A percentile compares a stretch with the other conserved stretches of the same genome.
Conservation (phyloP, 2,113 vertebrate species). For the Capricornis sumatraensis region DNA sequence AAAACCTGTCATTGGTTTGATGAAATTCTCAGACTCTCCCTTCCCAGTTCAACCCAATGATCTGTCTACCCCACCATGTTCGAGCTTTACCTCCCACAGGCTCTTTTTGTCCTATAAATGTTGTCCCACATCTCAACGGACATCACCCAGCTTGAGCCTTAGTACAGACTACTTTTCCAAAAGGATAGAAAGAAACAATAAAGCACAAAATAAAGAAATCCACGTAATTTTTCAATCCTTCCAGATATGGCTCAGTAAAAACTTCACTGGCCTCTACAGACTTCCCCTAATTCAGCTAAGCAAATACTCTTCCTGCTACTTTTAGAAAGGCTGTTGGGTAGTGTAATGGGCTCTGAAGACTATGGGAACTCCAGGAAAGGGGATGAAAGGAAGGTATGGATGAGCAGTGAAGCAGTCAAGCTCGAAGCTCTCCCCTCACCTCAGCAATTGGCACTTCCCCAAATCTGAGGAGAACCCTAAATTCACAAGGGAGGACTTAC, state of each 20-base stretch:
- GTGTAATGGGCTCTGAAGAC: neutral
- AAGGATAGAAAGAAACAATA: neutral
- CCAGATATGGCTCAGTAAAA: conserved; percentile 31
- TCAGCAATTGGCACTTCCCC: neutral
- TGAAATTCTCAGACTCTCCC: neutral
- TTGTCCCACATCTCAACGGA: neutral
- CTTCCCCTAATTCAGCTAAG: conserved; percentile 18
- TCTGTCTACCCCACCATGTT: neutral
- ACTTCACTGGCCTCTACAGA: conserved; percentile 16
- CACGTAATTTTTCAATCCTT: neutral
- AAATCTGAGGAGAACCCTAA: neutral
- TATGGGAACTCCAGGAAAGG: neutral
- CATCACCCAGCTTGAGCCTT: neutral
- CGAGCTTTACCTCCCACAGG: neutral
- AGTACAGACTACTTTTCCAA: neutral
- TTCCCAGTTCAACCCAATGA: neutral
- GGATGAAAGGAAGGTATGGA: neutral
- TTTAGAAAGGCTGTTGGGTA: neutral
- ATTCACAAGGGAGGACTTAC: neutral
- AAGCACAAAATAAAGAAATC: neutral
- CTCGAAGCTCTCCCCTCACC: neutral
- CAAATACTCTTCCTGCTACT: neutral
- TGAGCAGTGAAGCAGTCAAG: conserved; percentile 9
- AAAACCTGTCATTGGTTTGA: neutral
- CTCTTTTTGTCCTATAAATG: neutral